phyloP scores from a whole-genome alignment of 2,113 vertebrate genomes.

The Trematomus loennbergii region DNA sequence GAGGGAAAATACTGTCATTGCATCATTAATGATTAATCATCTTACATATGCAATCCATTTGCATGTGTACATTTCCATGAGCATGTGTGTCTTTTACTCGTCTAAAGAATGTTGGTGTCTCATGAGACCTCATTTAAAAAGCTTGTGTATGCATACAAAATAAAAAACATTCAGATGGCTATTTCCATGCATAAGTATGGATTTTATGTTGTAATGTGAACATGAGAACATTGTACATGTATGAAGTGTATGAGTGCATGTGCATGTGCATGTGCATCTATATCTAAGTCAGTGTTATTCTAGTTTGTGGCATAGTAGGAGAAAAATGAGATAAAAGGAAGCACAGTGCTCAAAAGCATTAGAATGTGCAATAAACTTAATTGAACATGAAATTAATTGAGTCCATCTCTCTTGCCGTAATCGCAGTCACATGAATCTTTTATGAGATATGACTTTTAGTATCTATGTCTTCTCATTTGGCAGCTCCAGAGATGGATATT shows the following conservation, averaged over 20 bases:
- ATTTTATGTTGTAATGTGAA: constrained; percentile 23
- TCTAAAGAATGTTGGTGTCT: constrained; percentile 15
- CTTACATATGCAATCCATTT: constrained; percentile 33
- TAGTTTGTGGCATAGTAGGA: background rate
- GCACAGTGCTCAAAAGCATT: constrained; percentile 27
- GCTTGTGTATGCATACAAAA: constrained; percentile 14
- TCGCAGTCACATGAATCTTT: constrained; percentile 51
- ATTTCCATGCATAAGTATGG: constrained; percentile 36
- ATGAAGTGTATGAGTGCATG: background rate
- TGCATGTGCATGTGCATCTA: background rate
- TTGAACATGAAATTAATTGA: constrained; percentile 60
- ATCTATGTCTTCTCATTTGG: constrained; percentile 17
- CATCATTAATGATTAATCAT: constrained; percentile 63
- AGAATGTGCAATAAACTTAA: constrained; percentile 50
- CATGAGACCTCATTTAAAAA: constrained; percentile 61
- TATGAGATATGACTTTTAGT: constrained; percentile 36
- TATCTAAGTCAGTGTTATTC: constrained; percentile 2
- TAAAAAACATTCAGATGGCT: constrained; percentile 25
- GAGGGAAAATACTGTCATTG: constrained; percentile 32
- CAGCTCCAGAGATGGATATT: constrained; percentile 10
- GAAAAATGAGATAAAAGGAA: background rate
- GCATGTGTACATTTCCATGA: constrained; percentile 34
- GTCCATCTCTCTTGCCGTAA: constrained; percentile 41
- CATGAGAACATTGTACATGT: constrained; percentile 3
- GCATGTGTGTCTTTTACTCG: constrained; percentile 23